These are phyloP conservation scores for Mesocricetus auratus DNA, from an alignment of 2,113 vertebrate genomes.

Conservation along the genomic window DNA sequence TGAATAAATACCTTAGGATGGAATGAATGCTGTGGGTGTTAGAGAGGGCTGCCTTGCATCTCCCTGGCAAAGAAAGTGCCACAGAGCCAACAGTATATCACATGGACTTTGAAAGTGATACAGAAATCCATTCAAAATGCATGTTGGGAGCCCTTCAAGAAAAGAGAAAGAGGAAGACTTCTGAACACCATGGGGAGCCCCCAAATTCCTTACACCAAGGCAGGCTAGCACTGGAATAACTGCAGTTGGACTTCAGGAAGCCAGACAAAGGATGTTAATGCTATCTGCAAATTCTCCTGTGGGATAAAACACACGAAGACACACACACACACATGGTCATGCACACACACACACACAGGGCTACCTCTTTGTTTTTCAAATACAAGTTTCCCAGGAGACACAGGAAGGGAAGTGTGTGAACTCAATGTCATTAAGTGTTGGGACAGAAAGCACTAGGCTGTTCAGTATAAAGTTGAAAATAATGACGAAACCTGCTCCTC, in stretches of 20 bases:
- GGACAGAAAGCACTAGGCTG: slow-evolving; percentile 79
- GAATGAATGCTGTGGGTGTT: neutral
- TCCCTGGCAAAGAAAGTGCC: neutral
- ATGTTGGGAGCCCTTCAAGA: neutral
- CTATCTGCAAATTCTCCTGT: slow-evolving; percentile 16
- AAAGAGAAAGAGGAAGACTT: neutral
- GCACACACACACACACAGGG: neutral
- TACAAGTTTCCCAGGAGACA: slow-evolving; percentile 60
- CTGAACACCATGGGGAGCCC: neutral
- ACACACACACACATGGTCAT: neutral
- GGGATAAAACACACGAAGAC: neutral
- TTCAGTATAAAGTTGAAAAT: slow-evolving; percentile 74
- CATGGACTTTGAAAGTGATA: neutral
- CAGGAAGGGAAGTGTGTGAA: slow-evolving; percentile 41
- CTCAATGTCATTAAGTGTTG: slow-evolving; percentile 48
- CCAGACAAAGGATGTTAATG: neutral
- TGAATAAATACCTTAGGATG: neutral
- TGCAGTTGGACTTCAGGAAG: neutral
- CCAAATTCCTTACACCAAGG: neutral
- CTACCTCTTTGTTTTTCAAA: slow-evolving; percentile 34
- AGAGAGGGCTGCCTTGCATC: neutral
- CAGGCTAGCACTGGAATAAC: neutral
- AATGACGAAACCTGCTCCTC: slow-evolving; percentile 78
- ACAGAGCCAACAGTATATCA: neutral
- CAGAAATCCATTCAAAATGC: neutral